Percentiles rank a stretch among this genome's conserved stretches.
Evolutionary conservation across 2,797 vertebrate species (phyloP).

Genomic region (Petrocephalus sullivani): DNA sequence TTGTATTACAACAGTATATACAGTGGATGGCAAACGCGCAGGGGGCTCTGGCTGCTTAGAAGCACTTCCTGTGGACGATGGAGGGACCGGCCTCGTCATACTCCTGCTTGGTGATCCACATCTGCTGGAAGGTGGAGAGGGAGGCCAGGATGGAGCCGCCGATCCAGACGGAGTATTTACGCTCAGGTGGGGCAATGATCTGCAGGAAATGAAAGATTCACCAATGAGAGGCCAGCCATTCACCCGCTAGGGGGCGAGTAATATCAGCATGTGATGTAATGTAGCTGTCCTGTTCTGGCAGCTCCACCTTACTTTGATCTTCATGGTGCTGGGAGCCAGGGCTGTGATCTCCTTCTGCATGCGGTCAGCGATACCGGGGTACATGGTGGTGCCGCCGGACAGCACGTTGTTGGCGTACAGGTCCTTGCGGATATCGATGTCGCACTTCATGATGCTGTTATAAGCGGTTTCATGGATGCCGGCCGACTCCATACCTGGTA

Average conservation of each 20-base stretch:
- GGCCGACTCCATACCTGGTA: neutral
- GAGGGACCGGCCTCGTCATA: conserved; percentile 96
- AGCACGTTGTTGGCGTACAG: no score
- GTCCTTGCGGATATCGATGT: no score
- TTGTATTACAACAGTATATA: no score
- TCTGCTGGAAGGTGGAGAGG: conserved; percentile 99
- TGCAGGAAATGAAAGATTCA: conserved; percentile 36
- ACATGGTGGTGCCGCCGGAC: no score
- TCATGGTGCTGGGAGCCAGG: conserved; percentile 89
- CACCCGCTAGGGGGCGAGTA: no score
- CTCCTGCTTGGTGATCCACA: conserved; percentile 99
- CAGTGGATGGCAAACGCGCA: no score
- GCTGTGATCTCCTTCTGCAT: conserved; percentile 96
- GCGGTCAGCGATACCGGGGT: conserved; percentile 64
- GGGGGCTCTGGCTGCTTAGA: conserved; percentile 61
- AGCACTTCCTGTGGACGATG: conserved; percentile 98
- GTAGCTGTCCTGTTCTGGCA: no score
- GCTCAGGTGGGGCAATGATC: conserved; percentile 97
- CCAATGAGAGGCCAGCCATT: no score
- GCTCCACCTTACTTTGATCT: conserved; percentile 70
- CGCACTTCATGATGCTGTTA: conserved; percentile 33
- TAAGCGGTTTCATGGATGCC: conserved; percentile 34
- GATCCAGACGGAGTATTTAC: conserved; percentile 98
- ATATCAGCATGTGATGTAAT: no score
- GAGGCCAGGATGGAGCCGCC: conserved; percentile 98